Evolutionary conservation across 2,888 invertebrate genomes (phyloP), one percentile per base, ranked within the genome.

Genomic region (Callyntrura sp.): DNA sequence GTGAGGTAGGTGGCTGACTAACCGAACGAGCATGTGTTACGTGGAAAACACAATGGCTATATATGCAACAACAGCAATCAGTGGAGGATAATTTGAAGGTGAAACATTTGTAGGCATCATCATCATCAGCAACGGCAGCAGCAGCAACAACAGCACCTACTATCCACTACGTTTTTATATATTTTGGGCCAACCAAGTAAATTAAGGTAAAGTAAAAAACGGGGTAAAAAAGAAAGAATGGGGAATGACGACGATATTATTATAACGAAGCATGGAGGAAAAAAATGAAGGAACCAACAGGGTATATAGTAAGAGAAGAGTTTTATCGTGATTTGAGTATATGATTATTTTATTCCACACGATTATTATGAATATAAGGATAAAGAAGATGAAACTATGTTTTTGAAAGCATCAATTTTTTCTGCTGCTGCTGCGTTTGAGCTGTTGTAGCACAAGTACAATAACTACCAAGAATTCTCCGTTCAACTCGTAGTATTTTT

Each of bases 271-370:
- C 76, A 23, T 78, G 76, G 55, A 78, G 55, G 65, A 35, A 62
- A 20, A 17, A 57, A 62, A 20, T 45, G 73, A 73, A 73, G n/a
- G 25, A 48, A 48, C 23, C 17, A 25, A 28, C 48, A 25, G n/a
- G 11, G 5, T 45, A n/a, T n/a, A n/a, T n/a, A n/a, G 48, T 51
- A 78, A 55, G 48, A 78, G 43, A 55, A 55, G 55, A 17, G 23
- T 78, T 78, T 78, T 45, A 85, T 85, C 85, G 86, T 79, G 78
- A 86, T 86, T 79, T 79, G 78, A 78, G 78, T 65, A 86, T 78
- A 65, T 78, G 86, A 86, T 86, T 86, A 86, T 86, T 86, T 86
- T 79, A 73, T 57, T 84, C 43, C 73, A 55, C 73, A 73, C 70
- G 17, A 73, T 84, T 62, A 84, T 84, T 55, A 51, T 84, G 73